A percentile compares a stretch with the other conserved stretches of the same genome.
Evolutionary conservation across 2,113 vertebrate species (phyloP).

Genomic region (Catharus bicknelli): DNA sequence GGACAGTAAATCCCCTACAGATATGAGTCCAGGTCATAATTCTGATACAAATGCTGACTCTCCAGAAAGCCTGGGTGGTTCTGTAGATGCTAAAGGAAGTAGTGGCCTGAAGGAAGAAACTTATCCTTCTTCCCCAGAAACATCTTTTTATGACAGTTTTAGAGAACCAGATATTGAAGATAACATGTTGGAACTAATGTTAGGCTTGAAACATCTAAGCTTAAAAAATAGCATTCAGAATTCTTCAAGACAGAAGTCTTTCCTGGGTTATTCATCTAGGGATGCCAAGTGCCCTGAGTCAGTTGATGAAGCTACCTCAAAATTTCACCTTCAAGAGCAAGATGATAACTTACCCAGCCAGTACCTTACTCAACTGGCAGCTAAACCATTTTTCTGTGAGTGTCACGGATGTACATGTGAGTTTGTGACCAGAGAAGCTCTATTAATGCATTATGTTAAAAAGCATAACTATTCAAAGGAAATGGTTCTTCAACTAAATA

Average conservation of each 20-base stretch:
- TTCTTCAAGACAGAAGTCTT: constrained; percentile 65
- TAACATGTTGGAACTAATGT: constrained; percentile 84
- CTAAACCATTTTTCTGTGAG: constrained; percentile 90
- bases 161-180: constrained; percentile 74
- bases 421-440: constrained; percentile 88
- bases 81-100: constrained; percentile 56
- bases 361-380: constrained; percentile 80
- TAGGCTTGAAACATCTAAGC: constrained; percentile 88
- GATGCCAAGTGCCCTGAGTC: constrained; percentile 72
- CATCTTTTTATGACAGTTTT: constrained; percentile 64
- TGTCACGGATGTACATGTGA: constrained; percentile 84
- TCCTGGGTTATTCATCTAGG: constrained; percentile 73
- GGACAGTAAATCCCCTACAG: constrained; percentile 51
- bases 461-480: constrained; percentile 86
- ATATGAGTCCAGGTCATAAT: constrained; percentile 61
- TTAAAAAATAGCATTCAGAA: constrained; percentile 77
- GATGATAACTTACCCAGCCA: constrained; percentile 69
- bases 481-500: constrained; percentile 83
- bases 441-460: constrained; percentile 88
- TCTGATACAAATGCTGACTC: constrained; percentile 72
- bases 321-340: constrained; percentile 71
- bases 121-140: constrained; percentile 71
- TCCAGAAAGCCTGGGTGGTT: constrained; percentile 57
- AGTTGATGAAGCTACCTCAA: constrained; percentile 65
- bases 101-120: constrained; percentile 57